phyloP scores from a whole-genome alignment of 2,888 invertebrate genomes.

The Leucoptera coffeella region DNA sequence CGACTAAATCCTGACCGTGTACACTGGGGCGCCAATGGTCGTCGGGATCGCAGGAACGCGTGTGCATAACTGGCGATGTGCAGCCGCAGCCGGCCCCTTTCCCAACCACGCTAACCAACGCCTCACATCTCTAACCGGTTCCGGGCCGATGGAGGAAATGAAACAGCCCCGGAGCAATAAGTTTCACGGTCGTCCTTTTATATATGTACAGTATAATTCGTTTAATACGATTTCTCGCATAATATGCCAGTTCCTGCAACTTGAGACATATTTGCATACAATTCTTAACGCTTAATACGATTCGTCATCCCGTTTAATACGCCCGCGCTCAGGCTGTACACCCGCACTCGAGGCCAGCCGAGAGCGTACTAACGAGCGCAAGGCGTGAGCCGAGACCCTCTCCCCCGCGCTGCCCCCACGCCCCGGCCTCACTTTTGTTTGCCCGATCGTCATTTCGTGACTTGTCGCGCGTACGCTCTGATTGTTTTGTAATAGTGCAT shows the following conservation, averaged over 20 bases:
- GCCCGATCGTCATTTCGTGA: background rate
- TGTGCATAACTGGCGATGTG: too few relatives aligned
- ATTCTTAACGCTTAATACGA: background rate
- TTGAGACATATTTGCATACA: background rate
- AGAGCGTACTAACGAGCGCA: too few relatives aligned
- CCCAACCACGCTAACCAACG: too few relatives aligned
- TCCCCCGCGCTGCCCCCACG: background rate
- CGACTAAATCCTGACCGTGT: too few relatives aligned
- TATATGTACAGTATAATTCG: background rate
- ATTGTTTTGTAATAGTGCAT: background rate
- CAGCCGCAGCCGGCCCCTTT: too few relatives aligned
- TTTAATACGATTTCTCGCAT: background rate
- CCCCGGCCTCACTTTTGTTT: background rate
- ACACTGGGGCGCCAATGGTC: too few relatives aligned
- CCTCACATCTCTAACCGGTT: too few relatives aligned
- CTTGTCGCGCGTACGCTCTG: background rate
- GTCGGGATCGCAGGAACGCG: too few relatives aligned
- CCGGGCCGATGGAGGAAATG: too few relatives aligned
- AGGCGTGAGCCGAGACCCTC: background rate
- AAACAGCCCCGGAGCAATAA: too few relatives aligned
- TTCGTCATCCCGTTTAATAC: background rate
- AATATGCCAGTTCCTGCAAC: background rate
- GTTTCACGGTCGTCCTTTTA: too few relatives aligned
- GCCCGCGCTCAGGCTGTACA: background rate
- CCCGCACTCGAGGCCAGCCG: background rate